Conservation (phyloP, 2,113 vertebrate genomes). For the Calyptomena viridis region DNA sequence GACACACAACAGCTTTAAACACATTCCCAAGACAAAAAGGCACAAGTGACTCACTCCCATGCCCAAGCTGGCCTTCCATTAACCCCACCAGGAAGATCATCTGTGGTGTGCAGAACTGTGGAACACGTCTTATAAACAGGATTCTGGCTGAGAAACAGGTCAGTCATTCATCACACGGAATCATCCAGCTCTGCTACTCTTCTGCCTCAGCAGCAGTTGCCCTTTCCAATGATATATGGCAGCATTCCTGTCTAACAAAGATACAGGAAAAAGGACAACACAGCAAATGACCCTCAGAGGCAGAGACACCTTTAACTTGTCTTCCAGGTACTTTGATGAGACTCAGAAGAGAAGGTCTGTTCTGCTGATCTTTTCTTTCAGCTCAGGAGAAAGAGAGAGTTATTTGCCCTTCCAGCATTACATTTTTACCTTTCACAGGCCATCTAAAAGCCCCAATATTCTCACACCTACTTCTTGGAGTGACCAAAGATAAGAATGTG, state of each 20-base stretch:
- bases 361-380: background rate
- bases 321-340: background rate
- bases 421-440: background rate
- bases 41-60: background rate
- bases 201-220: background rate
- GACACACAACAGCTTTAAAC: background rate
- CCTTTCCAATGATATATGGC: slow-evolving; percentile 21
- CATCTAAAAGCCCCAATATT: background rate
- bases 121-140: background rate
- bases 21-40: background rate
- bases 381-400: background rate
- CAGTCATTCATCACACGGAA: background rate
- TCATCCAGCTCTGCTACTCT: background rate
- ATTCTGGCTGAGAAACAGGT: background rate
- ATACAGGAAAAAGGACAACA: background rate
- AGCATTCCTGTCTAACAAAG: background rate
- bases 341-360: background rate
- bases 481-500: background rate
- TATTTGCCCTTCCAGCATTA: background rate
- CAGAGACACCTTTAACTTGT: background rate
- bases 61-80: background rate
- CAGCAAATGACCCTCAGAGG: background rate
- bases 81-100: background rate
- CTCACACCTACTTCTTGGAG: background rate
- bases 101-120: background rate